These are phyloP conservation scores for Spodoptera littoralis DNA, from an alignment of 2,888 invertebrate genomes.

Conservation along the genomic window DNA sequence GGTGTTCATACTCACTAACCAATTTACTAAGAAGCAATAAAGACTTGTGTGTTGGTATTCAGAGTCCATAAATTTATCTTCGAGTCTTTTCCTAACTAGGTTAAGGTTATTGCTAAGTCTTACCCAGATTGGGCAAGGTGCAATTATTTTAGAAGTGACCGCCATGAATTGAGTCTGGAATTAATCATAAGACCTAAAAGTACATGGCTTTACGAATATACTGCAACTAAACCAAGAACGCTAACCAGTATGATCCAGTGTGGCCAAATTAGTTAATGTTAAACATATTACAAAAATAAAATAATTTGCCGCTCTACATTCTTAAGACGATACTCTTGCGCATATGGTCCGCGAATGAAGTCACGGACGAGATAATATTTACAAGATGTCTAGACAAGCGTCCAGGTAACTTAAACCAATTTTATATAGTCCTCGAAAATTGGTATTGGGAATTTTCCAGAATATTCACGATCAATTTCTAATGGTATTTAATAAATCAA, in stretches of 20 bases:
- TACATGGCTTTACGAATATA: too few species aligned
- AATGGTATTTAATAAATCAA: too few species aligned
- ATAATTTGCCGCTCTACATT: conserved; percentile 36
- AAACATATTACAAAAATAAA: conserved; percentile 35
- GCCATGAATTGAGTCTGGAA: too few species aligned
- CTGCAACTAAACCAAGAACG: too few species aligned
- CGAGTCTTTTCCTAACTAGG: too few species aligned
- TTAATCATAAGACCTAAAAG: too few species aligned
- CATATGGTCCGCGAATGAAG: conserved; percentile 64
- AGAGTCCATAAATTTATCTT: conserved; percentile 1
- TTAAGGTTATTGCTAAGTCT: too few species aligned
- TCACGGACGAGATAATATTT: conserved; percentile 64
- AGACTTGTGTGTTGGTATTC: conserved; percentile 1
- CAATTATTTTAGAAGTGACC: too few species aligned
- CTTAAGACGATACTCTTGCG: conserved; percentile 51
- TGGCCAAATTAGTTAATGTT: conserved; percentile 27
- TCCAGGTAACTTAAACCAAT: conserved; percentile 35
- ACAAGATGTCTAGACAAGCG: conserved; percentile 55
- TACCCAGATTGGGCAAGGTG: too few species aligned
- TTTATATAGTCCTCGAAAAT: conserved; percentile 1
- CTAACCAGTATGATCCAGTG: conserved; percentile 1
- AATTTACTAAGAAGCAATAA: conserved; percentile 18
- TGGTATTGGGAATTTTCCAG: too few species aligned
- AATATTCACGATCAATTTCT: too few species aligned
- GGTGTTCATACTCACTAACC: conserved; percentile 4